phyloP scores from a whole-genome alignment of 2,113 vertebrate genomes.

The Corythoichthys haematopterus region DNA sequence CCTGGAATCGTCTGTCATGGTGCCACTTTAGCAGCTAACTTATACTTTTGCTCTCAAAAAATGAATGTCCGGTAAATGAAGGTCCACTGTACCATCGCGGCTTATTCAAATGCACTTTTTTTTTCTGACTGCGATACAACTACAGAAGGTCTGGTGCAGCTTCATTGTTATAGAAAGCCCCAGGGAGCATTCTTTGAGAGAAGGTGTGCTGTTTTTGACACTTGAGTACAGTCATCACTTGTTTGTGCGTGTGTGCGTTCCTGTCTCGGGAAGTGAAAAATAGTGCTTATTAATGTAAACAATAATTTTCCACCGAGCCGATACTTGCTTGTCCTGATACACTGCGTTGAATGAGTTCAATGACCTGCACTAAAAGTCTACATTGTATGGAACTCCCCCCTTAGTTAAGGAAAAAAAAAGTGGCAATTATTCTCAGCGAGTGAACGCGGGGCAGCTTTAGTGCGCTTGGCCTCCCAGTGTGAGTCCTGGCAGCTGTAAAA shows the following conservation, averaged over 20 bases:
- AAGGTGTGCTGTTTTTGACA: slow-evolving; percentile 11
- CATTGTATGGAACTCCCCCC: slow-evolving; percentile 22
- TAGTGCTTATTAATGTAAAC: slow-evolving; percentile 5
- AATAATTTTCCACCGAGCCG: not conserved
- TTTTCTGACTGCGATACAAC: slow-evolving; percentile 1
- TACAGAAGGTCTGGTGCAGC: slow-evolving; percentile 36
- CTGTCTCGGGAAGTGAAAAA: slow-evolving; percentile 3
- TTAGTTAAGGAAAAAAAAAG: slow-evolving; percentile 14
- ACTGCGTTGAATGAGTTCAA: slow-evolving; percentile 35
- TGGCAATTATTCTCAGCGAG: slow-evolving; percentile 53
- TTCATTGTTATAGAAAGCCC: slow-evolving; percentile 38
- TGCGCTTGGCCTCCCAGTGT: slow-evolving; percentile 50
- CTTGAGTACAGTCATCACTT: not conserved
- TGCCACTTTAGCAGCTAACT: not conserved
- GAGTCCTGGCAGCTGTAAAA: slow-evolving; percentile 59
- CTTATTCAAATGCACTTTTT: not conserved
- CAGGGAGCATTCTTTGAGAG: slow-evolving; percentile 11
- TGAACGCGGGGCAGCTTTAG: slow-evolving; percentile 46
- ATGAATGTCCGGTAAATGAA: not conserved
- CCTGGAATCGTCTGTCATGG: not conserved
- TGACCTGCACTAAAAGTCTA: slow-evolving; percentile 46
- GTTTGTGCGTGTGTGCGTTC: slow-evolving; percentile 4
- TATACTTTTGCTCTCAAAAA: not conserved
- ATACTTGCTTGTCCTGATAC: slow-evolving; percentile 33
- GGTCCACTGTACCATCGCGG: not conserved